These are phyloP conservation scores for Aplocera efformata DNA, from an alignment of 2,888 invertebrate species.

Conservation along the genomic window DNA sequence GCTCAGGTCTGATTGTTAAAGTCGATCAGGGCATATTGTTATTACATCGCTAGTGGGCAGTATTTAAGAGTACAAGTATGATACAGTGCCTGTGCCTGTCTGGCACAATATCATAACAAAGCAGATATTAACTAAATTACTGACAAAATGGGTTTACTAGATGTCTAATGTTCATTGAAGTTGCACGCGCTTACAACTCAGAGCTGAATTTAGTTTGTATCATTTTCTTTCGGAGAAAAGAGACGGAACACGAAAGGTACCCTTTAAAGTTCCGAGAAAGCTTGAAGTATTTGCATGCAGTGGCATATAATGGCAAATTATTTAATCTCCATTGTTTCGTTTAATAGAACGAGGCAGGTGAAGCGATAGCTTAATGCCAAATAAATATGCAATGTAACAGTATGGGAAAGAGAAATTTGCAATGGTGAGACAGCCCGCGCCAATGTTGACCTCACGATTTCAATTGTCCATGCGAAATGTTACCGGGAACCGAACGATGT, in stretches of 20 bases:
- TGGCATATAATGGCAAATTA: constrained; percentile 12
- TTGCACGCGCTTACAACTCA: background rate
- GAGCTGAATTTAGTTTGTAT: background rate
- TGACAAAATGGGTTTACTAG: too few species aligned
- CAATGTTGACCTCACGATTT: constrained; percentile 78
- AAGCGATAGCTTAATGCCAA: constrained; percentile 50
- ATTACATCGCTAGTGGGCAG: constrained; percentile 7
- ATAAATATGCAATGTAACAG: constrained; percentile 60
- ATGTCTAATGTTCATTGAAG: too few species aligned
- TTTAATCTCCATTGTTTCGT: constrained; percentile 35
- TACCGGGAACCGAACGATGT: constrained; percentile 73
- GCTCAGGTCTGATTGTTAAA: constrained; percentile 32
- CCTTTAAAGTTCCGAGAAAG: constrained; percentile 1
- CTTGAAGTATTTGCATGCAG: constrained; percentile 3
- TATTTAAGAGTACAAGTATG: background rate
- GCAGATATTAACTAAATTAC: too few species aligned
- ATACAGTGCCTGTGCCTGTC: too few species aligned
- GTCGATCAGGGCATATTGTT: constrained; percentile 34
- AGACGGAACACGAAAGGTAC: background rate
- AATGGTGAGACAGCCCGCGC: constrained; percentile 65
- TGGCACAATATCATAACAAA: too few species aligned
- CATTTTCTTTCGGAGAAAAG: background rate
- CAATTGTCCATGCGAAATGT: constrained; percentile 79
- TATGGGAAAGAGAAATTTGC: constrained; percentile 77
- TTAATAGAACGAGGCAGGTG: constrained; percentile 46